phyloP scores from a whole-genome alignment of 2,888 invertebrate genomes.

The Tromatobia lineatoria region DNA sequence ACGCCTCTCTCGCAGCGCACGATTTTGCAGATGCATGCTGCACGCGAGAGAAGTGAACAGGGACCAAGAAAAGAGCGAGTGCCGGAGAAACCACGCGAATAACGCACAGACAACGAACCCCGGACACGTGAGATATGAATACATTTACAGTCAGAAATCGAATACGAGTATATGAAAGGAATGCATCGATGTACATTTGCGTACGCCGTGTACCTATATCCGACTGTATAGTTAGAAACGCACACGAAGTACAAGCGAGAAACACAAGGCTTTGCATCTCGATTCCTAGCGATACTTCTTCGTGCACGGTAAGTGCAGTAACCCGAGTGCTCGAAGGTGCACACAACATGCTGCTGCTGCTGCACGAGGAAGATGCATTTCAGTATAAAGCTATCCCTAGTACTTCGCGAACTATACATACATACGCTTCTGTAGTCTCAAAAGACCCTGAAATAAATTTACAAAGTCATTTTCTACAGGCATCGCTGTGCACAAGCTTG shows the following conservation, averaged over 20 bases:
- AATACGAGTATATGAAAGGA: conserved; percentile 34
- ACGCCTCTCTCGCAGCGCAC: conserved; percentile 54
- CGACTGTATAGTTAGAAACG: background rate
- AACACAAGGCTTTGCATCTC: background rate
- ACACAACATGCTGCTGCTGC: conserved; percentile 5
- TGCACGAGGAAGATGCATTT: conserved; percentile 25
- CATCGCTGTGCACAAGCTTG: conserved; percentile 13
- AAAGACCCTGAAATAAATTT: conserved; percentile 48
- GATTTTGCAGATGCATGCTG: conserved; percentile 67
- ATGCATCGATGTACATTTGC: conserved; percentile 36
- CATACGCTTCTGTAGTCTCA: conserved; percentile 14
- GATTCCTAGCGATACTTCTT: conserved; percentile 21
- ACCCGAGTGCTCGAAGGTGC: conserved; percentile 7
- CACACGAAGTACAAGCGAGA: conserved; percentile 15
- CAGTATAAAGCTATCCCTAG: background rate
- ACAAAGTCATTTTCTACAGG: conserved; percentile 53
- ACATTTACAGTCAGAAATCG: conserved; percentile 21
- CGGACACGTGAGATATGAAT: conserved; percentile 27
- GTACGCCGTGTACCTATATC: background rate
- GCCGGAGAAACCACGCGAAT: conserved; percentile 11
- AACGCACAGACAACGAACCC: background rate
- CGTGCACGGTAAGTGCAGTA: background rate
- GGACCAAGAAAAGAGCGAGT: conserved; percentile 35
- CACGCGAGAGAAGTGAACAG: conserved; percentile 58
- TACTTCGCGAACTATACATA: background rate